These are phyloP conservation scores for Bambusicola thoracicus DNA, from an alignment of 2,113 vertebrate species.

Conservation along the genomic window DNA sequence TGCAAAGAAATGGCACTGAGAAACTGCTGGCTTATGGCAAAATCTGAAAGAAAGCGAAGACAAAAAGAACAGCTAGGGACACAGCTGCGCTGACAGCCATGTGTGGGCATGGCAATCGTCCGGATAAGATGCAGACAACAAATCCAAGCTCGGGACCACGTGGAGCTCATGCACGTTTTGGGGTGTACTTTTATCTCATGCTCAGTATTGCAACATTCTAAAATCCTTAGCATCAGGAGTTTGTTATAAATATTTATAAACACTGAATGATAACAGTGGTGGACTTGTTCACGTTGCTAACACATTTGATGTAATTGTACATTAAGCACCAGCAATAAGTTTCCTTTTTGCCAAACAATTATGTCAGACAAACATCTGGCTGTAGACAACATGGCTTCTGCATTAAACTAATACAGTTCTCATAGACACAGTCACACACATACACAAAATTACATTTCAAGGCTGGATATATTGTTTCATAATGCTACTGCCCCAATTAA, in stretches of 20 bases:
- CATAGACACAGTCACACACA: slow-evolving; percentile 63
- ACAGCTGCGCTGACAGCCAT: not conserved
- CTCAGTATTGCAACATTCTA: slow-evolving; percentile 59
- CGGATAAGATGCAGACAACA: slow-evolving; percentile 29
- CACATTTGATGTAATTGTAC: slow-evolving; percentile 62
- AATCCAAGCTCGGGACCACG: slow-evolving; percentile 51
- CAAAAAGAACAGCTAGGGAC: not conserved
- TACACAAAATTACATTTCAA: slow-evolving; percentile 71
- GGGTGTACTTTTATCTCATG: slow-evolving; percentile 66
- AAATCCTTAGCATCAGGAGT: slow-evolving; percentile 67
- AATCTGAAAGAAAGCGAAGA: not conserved
- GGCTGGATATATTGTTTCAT: slow-evolving; percentile 74
- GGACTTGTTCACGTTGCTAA: slow-evolving; percentile 61
- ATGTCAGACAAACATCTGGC: slow-evolving; percentile 68
- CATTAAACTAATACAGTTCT: slow-evolving; percentile 68
- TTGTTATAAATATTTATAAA: slow-evolving; percentile 67
- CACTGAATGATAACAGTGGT: slow-evolving; percentile 64
- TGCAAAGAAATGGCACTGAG: slow-evolving; percentile 13
- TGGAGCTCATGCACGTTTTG: slow-evolving; percentile 46
- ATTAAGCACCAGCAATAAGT: slow-evolving; percentile 69
- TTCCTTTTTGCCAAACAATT: slow-evolving; percentile 63
- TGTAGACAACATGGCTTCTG: slow-evolving; percentile 68
- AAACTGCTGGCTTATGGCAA: not conserved
- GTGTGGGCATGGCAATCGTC: not conserved
- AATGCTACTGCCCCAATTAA: slow-evolving; percentile 57